Percentiles rank a stretch among this genome's conserved stretches.
Conservation (phyloP, 2,113 vertebrate species). For the Chionodraco myersi region DNA sequence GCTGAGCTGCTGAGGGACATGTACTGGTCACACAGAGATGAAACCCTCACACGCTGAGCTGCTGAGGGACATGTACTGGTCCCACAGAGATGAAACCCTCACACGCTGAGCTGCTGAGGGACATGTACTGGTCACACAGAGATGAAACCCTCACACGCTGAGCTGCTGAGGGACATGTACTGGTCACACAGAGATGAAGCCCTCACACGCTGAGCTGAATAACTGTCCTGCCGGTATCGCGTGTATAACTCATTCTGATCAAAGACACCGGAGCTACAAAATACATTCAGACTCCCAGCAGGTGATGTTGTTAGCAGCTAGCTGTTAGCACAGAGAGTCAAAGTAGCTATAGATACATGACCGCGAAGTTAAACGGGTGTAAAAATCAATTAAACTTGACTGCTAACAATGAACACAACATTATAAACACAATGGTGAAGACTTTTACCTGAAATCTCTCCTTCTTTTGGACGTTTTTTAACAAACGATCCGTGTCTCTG, state of each 20-base stretch:
- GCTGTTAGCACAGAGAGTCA: constrained; percentile 2
- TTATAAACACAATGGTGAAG: rapidly evolving
- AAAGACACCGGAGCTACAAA: not conserved
- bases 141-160: not conserved
- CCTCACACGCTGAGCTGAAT: no score
- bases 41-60: no score
- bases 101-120: not conserved
- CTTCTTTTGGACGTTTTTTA: rapidly evolving
- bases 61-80: no score
- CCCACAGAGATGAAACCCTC: no score
- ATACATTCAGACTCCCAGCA: not conserved
- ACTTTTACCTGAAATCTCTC: not conserved
- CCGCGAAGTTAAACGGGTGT: rapidly evolving
- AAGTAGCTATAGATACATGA: not conserved
- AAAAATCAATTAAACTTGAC: not conserved
- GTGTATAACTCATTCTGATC: not conserved
- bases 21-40: no score
- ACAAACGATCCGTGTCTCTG: rapidly evolving
- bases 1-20: no score
- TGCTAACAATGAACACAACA: rapidly evolving
- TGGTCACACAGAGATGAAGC: no score
- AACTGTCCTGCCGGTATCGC: no score
- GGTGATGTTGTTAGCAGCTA: not conserved
- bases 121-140: not conserved
- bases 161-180: no score